A percentile compares a stretch with the other conserved stretches of the same genome.
Evolutionary conservation across 2,888 invertebrate species (phyloP).

Genomic region (Spodoptera littoralis): DNA sequence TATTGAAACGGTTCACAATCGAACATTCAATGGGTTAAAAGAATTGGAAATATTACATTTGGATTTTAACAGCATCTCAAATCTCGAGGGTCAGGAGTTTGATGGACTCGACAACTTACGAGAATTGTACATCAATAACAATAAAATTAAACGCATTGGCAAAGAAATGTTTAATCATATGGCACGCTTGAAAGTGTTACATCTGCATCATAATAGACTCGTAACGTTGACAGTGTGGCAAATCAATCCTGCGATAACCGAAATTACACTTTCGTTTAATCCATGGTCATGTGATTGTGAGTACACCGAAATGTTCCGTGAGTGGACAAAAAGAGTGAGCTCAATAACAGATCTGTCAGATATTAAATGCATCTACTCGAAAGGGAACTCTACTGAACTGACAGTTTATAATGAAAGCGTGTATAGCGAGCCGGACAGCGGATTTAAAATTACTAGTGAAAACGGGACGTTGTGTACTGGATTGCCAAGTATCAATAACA

Average conservation of each 20-base stretch:
- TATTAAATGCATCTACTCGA: constrained; percentile 91
- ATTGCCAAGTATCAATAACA: constrained; percentile 91
- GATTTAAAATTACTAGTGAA: constrained; percentile 89
- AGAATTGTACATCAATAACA: constrained; percentile 93
- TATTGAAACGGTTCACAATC: constrained; percentile 93
- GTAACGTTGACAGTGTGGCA: constrained; percentile 92
- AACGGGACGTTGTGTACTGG: constrained; percentile 91
- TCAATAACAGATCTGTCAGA: constrained; percentile 90
- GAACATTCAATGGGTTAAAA: constrained; percentile 95
- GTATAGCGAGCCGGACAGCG: constrained; percentile 88
- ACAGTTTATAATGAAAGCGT: constrained; percentile 89
- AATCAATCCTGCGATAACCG: constrained; percentile 90
- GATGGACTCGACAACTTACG: constrained; percentile 92
- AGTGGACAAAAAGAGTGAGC: constrained; percentile 92
- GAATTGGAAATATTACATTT: constrained; percentile 93
- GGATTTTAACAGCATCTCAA: constrained; percentile 92
- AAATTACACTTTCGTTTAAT: constrained; percentile 91
- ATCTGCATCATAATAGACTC: constrained; percentile 92
- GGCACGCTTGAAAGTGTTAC: constrained; percentile 90
- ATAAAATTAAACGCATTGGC: constrained; percentile 91
- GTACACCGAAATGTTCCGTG: constrained; percentile 92
- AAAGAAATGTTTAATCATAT: constrained; percentile 92
- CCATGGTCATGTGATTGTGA: constrained; percentile 96
- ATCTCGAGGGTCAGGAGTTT: constrained; percentile 94
- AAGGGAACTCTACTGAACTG: constrained; percentile 88